phyloP scores from a whole-genome alignment of 2,888 invertebrate genomes.

The Yponomeuta malinellus region DNA sequence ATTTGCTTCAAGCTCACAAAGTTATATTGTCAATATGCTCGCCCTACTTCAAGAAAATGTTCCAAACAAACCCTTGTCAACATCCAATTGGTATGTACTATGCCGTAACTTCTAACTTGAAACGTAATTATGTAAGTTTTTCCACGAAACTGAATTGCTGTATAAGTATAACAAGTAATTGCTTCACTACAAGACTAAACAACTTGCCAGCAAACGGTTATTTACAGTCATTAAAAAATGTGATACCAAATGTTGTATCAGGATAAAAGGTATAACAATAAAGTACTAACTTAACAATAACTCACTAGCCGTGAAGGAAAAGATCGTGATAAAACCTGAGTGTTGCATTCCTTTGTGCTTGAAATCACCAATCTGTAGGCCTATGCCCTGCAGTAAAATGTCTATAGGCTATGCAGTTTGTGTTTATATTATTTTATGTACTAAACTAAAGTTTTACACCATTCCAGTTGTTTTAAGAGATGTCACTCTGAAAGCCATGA shows the following conservation, averaged over 20 bases:
- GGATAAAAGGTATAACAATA: no score
- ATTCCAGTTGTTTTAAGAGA: constrained; percentile 81
- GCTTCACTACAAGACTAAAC: not conserved
- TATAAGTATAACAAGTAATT: not conserved
- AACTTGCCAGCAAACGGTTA: not conserved
- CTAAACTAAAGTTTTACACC: not conserved
- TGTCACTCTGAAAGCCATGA: constrained; percentile 82
- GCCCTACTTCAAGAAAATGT: constrained; percentile 82
- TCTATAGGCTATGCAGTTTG: no score
- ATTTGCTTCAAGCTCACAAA: constrained; percentile 81
- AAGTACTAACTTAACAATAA: no score
- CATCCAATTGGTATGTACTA: constrained; percentile 75
- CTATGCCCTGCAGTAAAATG: no score
- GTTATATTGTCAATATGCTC: constrained; percentile 82
- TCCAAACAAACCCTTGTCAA: constrained; percentile 79
- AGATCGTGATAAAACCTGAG: no score
- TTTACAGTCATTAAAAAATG: no score
- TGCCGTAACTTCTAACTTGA: constrained; percentile 18
- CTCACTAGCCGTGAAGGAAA: no score
- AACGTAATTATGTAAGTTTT: constrained; percentile 15
- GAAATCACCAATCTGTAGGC: no score
- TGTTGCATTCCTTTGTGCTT: no score
- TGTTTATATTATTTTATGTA: no score
- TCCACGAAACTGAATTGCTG: constrained; percentile 6
- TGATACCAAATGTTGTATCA: no score